Evolutionary conservation across 2,888 invertebrate species (phyloP), one percentile per base, ranked within the genome.

Genomic region (Coenonympha glycerion): DNA sequence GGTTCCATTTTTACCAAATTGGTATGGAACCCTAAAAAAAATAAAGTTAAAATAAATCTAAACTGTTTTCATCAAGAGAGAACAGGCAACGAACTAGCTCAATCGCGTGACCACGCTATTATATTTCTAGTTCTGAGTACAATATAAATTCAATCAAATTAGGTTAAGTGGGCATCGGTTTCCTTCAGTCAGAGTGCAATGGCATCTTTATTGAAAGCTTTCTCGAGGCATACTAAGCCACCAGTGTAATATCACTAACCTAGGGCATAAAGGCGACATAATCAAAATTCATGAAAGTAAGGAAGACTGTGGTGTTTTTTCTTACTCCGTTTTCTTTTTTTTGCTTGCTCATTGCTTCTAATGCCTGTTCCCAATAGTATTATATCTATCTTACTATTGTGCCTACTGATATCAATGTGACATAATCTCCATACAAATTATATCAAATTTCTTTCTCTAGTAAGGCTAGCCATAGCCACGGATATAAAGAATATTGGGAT

Each of bases 131-230:
- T 51, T 56, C 46, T 15, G 36, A 31, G 33, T 36, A 46, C 37
- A 46, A 50, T 44, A 52, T 51, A 55, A 52, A 53, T 36, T 36
- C 53, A 58, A 58, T 57, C 58, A 58, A 61, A 60, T 60, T 60
- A 61, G 57, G 58, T 60, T 63, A 62, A 61, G 58, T 64, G 58
- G 54, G 47, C 57, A 54, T 50, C 41, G 56, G 52, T 62, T 58
- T 57, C 41, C 50, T 55, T 55, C 47, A 49, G 48, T 48, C 48
- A 33, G 24, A 51, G 46, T 55, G 49, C 56, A 58, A 57, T 52
- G 52, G 37, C 46, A 52, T 57, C 49, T 60, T 54, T 58, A 61
- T 53, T 55, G 45, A 44, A 36, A 24, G 36, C 49, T 47, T 51
- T 45, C 42, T 26, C 28, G 49, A 40, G 9, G 39, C 22, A 42